Conservation (phyloP, 2,888 invertebrate genomes). For the Seladonia tumulorum region DNA sequence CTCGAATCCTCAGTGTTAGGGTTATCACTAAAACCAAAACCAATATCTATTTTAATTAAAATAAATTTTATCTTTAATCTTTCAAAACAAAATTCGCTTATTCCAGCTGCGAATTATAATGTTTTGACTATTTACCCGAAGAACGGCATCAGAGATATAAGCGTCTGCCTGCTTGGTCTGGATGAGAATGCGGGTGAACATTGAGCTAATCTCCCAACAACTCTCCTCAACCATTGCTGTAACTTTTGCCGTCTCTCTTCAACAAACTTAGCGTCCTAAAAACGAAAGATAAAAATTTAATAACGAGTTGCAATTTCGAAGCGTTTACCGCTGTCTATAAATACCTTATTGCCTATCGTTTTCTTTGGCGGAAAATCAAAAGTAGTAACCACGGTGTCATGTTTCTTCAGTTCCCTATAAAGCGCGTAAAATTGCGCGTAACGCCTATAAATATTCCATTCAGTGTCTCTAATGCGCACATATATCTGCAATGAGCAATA, state of each 20-base stretch:
- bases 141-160: conserved; percentile 93
- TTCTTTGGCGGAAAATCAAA: conserved; percentile 98
- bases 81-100: background rate
- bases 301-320: background rate
- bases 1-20: conserved; percentile 78
- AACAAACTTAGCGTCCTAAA: conserved; percentile 92
- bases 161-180: conserved; percentile 90
- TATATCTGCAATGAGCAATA: conserved; percentile 87
- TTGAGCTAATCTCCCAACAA: conserved; percentile 89
- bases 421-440: conserved; percentile 96
- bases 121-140: conserved; percentile 88
- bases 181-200: conserved; percentile 91
- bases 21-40: conserved; percentile 76
- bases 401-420: conserved; percentile 93
- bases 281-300: conserved; percentile 9
- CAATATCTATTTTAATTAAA: conserved; percentile 17
- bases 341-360: conserved; percentile 95
- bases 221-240: conserved; percentile 94
- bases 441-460: conserved; percentile 98
- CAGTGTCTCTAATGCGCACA: conserved; percentile 92
- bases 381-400: conserved; percentile 91
- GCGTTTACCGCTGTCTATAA: background rate
- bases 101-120: conserved; percentile 34
- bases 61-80: background rate
- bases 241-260: conserved; percentile 93